Evolutionary conservation across 2,888 invertebrate species (phyloP).

Genomic region (Capitulum mitella): DNA sequence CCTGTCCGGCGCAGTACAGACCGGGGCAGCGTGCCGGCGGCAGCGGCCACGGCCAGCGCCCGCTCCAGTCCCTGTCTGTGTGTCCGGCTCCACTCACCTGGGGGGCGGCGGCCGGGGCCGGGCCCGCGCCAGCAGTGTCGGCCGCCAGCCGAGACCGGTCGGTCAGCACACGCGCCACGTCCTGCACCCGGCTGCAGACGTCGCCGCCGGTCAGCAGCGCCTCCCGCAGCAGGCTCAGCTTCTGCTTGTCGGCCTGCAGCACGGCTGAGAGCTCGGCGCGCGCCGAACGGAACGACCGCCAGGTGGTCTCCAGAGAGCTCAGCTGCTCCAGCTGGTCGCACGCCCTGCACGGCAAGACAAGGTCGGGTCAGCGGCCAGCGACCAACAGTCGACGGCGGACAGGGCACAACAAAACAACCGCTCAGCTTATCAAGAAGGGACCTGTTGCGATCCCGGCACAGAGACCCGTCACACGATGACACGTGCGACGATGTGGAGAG

Average conservation of each 20-base stretch:
- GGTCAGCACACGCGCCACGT: constrained; percentile 11
- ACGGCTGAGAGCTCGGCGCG: constrained; percentile 68
- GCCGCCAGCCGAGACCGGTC: neutral
- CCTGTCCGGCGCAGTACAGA: too few relatives aligned
- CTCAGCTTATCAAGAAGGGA: too few relatives aligned
- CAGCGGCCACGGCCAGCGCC: too few relatives aligned
- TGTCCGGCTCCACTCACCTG: too few relatives aligned
- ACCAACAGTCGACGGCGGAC: too few relatives aligned
- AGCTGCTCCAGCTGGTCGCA: constrained; percentile 32
- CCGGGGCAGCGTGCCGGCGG: too few relatives aligned
- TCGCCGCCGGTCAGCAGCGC: constrained; percentile 39
- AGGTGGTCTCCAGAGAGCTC: constrained; percentile 45
- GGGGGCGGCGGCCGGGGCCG: neutral
- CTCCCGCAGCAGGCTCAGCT: constrained; percentile 48
- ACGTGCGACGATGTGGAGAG: too few relatives aligned
- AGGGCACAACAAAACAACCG: too few relatives aligned
- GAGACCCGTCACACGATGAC: too few relatives aligned
- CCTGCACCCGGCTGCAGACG: constrained; percentile 40
- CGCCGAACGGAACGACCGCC: constrained; percentile 68
- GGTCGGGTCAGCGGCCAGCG: too few relatives aligned
- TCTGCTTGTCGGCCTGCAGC: constrained; percentile 61
- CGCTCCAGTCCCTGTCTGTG: too few relatives aligned
- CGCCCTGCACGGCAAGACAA: constrained; percentile 29
- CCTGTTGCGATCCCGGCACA: too few relatives aligned
- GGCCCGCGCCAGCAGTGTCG: neutral